Conservation (phyloP, 2,888 invertebrate genomes). For the Acanthoscelides obtectus region DNA sequence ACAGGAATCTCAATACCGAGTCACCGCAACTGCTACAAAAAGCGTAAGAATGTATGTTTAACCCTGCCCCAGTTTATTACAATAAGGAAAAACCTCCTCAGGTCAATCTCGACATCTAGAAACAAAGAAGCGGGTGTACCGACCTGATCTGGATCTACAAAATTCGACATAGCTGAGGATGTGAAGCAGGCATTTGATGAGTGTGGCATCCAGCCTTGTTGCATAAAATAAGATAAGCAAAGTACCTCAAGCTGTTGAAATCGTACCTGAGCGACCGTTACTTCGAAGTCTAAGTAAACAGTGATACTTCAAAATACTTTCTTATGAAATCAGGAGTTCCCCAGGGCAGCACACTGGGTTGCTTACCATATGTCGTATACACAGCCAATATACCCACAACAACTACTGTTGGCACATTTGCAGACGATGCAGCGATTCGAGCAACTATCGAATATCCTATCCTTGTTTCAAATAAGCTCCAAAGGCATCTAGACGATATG, state of each 20-base stretch:
- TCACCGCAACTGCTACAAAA: no score
- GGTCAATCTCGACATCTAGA: no score
- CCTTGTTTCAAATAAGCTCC: not conserved
- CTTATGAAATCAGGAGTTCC: not conserved
- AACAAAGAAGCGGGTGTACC: no score
- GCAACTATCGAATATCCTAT: not conserved
- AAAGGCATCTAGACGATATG: not conserved
- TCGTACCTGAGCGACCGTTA: not conserved
- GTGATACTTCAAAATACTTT: not conserved
- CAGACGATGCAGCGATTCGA: not conserved
- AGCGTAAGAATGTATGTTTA: no score
- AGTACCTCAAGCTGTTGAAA: not conserved
- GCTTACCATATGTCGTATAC: not conserved
- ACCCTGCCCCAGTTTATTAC: no score
- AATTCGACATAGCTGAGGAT: no score
- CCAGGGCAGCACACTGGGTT: not conserved
- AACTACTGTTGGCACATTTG: not conserved
- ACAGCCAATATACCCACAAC: not conserved
- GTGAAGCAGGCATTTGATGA: constrained; percentile 1
- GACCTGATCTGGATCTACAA: no score
- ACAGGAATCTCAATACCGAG: no score
- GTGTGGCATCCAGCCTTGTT: constrained; percentile 1
- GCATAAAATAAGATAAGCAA: constrained; percentile 1
- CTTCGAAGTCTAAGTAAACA: not conserved
- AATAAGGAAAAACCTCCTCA: no score